Evolutionary conservation across 2,888 invertebrate species (phyloP).

Genomic region (Nemotelus pantherinus): DNA sequence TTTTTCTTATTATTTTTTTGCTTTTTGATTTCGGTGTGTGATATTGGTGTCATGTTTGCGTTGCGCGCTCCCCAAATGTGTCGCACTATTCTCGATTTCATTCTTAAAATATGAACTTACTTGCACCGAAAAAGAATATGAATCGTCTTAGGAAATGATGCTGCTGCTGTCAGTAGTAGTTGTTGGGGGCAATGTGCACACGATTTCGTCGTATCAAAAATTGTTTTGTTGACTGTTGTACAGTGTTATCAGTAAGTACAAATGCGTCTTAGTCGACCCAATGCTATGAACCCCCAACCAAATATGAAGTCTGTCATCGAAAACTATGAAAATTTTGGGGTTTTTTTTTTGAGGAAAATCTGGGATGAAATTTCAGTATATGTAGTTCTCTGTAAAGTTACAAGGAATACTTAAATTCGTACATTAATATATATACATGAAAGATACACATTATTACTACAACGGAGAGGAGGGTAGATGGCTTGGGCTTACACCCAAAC

Average conservation of each 20-base stretch:
- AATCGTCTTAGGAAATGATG: background rate
- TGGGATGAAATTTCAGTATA: background rate
- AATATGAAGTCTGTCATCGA: background rate
- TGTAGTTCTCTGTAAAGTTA: background rate
- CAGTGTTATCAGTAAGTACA: conserved; percentile 11
- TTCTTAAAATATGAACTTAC: background rate
- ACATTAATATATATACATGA: background rate
- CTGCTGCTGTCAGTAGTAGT: background rate
- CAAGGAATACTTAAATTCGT: background rate
- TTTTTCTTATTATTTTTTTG: background rate
- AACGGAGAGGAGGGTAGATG: no score
- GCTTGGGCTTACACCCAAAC: no score
- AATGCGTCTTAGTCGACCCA: conserved; percentile 10
- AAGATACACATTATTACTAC: no score
- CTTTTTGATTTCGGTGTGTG: background rate
- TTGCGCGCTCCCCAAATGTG: background rate
- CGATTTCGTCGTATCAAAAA: background rate
- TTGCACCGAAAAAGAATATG: background rate
- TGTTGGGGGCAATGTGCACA: conserved; percentile 7
- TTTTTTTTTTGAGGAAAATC: background rate
- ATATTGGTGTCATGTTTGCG: background rate
- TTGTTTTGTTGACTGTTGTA: conserved; percentile 18
- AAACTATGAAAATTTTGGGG: background rate
- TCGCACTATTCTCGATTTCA: background rate
- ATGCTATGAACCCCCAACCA: background rate